A percentile compares a stretch with the other conserved stretches of the same genome.
These are phyloP conservation scores for Girardinichthys multiradiatus DNA, from an alignment of 2,113 vertebrate species.

Conservation along the genomic window DNA sequence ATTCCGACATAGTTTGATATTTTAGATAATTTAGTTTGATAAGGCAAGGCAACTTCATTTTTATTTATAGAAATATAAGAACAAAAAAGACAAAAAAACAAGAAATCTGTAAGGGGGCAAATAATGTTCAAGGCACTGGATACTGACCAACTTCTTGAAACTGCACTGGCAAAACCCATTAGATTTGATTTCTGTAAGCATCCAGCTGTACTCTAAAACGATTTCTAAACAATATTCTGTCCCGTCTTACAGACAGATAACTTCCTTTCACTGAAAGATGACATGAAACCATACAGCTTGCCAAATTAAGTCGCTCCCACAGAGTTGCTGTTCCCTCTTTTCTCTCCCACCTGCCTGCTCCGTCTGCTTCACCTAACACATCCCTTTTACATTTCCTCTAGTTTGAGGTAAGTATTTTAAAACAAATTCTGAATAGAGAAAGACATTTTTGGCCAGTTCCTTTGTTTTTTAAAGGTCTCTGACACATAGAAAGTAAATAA, in stretches of 20 bases:
- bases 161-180: no score
- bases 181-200: neutral
- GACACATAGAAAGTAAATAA: neutral
- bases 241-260: conserved; percentile 4
- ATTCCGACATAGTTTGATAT: no score
- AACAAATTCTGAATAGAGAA: neutral
- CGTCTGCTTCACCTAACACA: conserved; percentile 48
- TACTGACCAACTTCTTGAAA: no score
- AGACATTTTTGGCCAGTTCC: no score
- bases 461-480: no score
- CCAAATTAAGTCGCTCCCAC: conserved; percentile 36
- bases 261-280: conserved; percentile 10
- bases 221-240: neutral
- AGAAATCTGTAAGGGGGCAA: no score
- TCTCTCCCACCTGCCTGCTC: conserved; percentile 50
- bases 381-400: conserved; percentile 31
- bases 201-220: neutral
- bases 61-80: no score
- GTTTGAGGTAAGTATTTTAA: neutral
- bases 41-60: no score
- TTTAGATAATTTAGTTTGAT: no score
- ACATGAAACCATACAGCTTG: conserved; percentile 36
- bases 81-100: no score
- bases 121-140: no score
- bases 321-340: conserved; percentile 20